phyloP scores from a whole-genome alignment of 2,113 vertebrate genomes.

The Spea multiplicata region DNA sequence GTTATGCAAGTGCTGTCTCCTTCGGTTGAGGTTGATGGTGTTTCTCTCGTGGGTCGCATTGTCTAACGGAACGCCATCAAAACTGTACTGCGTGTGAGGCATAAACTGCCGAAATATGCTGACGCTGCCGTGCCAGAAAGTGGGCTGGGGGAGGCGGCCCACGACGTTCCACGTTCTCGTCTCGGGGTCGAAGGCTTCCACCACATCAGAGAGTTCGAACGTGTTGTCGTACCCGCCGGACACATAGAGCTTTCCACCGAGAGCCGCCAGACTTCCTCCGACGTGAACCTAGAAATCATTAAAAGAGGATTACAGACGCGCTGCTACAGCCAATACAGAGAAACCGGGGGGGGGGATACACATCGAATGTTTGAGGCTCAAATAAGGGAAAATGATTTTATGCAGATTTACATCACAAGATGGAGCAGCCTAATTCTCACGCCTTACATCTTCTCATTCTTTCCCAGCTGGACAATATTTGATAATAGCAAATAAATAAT shows the following conservation, averaged over 20 bases:
- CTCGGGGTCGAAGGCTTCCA: slow-evolving; percentile 85
- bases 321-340: no score
- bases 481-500: no score
- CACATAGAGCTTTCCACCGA: slow-evolving; percentile 88
- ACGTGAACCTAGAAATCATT: slow-evolving; percentile 79
- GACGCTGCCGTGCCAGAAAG: slow-evolving; percentile 97
- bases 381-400: no score
- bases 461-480: no score
- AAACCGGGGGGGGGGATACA: no score
- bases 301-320: background rate
- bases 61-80: slow-evolving; percentile 65
- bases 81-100: slow-evolving; percentile 75
- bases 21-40: slow-evolving; percentile 69
- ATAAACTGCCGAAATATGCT: slow-evolving; percentile 99
- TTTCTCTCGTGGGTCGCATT: slow-evolving; percentile 60
- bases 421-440: no score
- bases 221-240: slow-evolving; percentile 94
- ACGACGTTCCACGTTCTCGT: slow-evolving; percentile 71
- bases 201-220: slow-evolving; percentile 88
- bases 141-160: slow-evolving; percentile 87
- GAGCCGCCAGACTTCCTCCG: slow-evolving; percentile 85
- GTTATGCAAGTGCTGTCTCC: slow-evolving; percentile 63
- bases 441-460: no score
- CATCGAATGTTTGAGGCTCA: no score
- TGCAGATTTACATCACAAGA: no score